These are phyloP conservation scores for Mesorhabditis belari DNA, from an alignment of 2,888 invertebrate species.

Conservation along the genomic window DNA sequence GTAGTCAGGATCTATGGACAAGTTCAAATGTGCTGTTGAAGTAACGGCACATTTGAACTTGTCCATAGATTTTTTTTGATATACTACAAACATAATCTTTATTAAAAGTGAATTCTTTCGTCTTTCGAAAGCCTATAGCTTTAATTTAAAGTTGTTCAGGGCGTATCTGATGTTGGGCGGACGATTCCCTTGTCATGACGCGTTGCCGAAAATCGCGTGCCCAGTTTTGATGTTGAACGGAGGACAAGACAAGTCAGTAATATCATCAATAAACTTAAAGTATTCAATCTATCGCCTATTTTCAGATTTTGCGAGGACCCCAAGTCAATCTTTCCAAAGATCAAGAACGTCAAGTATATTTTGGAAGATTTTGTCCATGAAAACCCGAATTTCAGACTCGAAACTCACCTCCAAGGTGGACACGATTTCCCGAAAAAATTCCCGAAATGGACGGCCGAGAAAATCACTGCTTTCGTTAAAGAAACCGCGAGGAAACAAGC, in stretches of 20 bases:
- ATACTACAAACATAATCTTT: too few relatives aligned
- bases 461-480: conserved; percentile 16
- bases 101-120: neutral
- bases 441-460: conserved; percentile 28
- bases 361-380: neutral
- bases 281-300: too few relatives aligned
- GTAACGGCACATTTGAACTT: too few relatives aligned
- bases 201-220: conserved; percentile 15
- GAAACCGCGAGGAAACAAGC: neutral
- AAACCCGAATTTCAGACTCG: conserved; percentile 17
- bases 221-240: conserved; percentile 33
- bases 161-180: conserved; percentile 33
- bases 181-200: conserved; percentile 27
- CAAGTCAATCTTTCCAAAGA: conserved; percentile 16
- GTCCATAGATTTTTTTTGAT: too few relatives aligned
- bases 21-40: too few relatives aligned
- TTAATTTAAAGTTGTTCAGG: conserved; percentile 15
- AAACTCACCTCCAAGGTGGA: conserved; percentile 32
- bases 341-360: conserved; percentile 17
- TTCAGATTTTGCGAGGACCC: conserved; percentile 29
- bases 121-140: too few relatives aligned
- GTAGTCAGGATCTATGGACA: too few relatives aligned
- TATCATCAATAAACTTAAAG: too few relatives aligned
- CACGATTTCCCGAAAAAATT: conserved; percentile 36
- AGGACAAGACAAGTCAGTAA: conserved; percentile 10